phyloP scores from a whole-genome alignment of 92 coral and sea anemone genomes.

The Porites evermanni region DNA sequence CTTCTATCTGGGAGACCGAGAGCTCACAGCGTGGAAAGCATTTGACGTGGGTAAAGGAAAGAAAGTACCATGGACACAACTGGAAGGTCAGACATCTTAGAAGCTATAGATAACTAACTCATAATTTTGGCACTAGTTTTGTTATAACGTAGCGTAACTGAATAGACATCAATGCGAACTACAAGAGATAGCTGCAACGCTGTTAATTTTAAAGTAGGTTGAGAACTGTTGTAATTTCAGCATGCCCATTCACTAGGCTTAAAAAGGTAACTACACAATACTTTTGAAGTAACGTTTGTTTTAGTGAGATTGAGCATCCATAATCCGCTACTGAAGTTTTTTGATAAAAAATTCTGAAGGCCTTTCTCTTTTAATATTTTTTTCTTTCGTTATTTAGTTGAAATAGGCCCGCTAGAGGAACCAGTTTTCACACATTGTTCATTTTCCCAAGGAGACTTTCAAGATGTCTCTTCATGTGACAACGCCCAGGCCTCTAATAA shows the following conservation, averaged over 20 bases:
- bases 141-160: no score
- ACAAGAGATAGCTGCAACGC: no score
- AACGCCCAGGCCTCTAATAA: neutral
- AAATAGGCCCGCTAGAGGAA: conserved; percentile 2
- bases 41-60: conserved; percentile 65
- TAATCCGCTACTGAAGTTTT: neutral
- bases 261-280: no score
- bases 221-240: no score
- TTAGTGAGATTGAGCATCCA: no score
- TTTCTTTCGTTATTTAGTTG: neutral
- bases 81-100: conserved; percentile 38
- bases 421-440: neutral
- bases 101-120: neutral
- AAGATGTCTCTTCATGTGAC: conserved; percentile 3
- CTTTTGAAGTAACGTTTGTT: no score
- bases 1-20: conserved; percentile 45
- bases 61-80: conserved; percentile 39
- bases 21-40: conserved; percentile 57
- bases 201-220: no score
- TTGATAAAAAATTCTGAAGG: neutral
- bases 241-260: no score
- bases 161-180: no score
- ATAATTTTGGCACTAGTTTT: neutral
- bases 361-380: neutral
- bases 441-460: conserved; percentile 10